Percentiles rank a stretch among this genome's conserved stretches.
Evolutionary conservation across 2,888 invertebrate genomes (phyloP).

Genomic region (Nemurella pictetii): DNA sequence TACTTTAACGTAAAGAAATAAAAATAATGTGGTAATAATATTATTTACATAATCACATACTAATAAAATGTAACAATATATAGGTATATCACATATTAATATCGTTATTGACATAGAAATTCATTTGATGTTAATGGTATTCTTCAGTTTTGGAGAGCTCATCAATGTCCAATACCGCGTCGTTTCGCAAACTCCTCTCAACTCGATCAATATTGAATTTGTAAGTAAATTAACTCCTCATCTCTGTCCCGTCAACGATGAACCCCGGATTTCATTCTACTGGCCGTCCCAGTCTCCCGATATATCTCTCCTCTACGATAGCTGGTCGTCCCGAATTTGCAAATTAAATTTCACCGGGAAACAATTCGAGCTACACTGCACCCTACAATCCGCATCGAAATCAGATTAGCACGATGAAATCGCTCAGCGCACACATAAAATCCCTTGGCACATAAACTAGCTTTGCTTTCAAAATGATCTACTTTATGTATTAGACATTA

Average conservation of each 20-base stretch:
- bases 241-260: not conserved
- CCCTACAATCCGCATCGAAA: not conserved
- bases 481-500: not conserved
- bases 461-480: not conserved
- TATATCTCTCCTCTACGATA: not conserved
- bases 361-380: not conserved
- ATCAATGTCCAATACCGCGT: not conserved
- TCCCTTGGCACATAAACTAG: not conserved
- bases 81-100: conserved; percentile 6
- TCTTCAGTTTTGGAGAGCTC: not conserved
- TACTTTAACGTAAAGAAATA: not conserved
- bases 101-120: not conserved
- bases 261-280: not conserved
- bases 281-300: not conserved
- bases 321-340: not conserved
- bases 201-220: not conserved
- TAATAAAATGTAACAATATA: not conserved
- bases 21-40: not conserved
- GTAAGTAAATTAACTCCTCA: not conserved
- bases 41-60: not conserved
- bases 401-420: not conserved
- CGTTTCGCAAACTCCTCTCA: not conserved
- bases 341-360: not conserved
- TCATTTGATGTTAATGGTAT: not conserved
- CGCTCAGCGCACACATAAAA: not conserved